Evolutionary conservation across 2,888 invertebrate genomes (phyloP).

Genomic region (Trisateles emortualis): DNA sequence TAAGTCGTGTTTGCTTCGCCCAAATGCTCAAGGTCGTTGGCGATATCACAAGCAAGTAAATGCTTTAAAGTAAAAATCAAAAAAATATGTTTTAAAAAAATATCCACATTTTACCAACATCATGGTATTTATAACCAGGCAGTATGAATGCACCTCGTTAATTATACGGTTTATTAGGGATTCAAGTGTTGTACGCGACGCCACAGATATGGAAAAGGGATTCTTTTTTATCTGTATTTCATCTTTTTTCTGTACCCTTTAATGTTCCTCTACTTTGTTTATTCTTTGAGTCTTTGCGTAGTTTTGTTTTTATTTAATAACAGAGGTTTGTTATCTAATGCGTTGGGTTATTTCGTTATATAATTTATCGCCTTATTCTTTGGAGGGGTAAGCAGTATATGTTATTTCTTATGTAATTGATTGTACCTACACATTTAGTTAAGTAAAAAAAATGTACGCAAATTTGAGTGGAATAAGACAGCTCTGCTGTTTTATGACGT

Average conservation of each 20-base stretch:
- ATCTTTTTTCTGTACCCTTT: slow-evolving; percentile 18
- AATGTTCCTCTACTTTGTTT: slow-evolving; percentile 15
- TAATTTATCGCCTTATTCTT: background rate
- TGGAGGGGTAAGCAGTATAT: no score
- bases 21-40: no score
- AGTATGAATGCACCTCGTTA: slow-evolving; percentile 74
- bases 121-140: slow-evolving; percentile 47
- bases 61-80: no score
- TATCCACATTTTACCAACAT: slow-evolving; percentile 13
- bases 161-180: slow-evolving; percentile 80
- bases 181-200: slow-evolving; percentile 62
- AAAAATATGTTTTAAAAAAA: background rate
- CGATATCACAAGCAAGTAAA: no score
- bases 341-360: background rate
- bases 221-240: slow-evolving; percentile 26
- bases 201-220: slow-evolving; percentile 42
- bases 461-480: no score
- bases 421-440: no score
- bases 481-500: no score
- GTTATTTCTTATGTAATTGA: no score
- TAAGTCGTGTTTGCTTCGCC: no score
- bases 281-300: slow-evolving; percentile 23
- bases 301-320: slow-evolving; percentile 9
- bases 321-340: background rate
- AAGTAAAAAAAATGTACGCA: no score